These are phyloP conservation scores for Drosophila robusta DNA, from an alignment of 2,888 invertebrate genomes.

Conservation along the genomic window DNA sequence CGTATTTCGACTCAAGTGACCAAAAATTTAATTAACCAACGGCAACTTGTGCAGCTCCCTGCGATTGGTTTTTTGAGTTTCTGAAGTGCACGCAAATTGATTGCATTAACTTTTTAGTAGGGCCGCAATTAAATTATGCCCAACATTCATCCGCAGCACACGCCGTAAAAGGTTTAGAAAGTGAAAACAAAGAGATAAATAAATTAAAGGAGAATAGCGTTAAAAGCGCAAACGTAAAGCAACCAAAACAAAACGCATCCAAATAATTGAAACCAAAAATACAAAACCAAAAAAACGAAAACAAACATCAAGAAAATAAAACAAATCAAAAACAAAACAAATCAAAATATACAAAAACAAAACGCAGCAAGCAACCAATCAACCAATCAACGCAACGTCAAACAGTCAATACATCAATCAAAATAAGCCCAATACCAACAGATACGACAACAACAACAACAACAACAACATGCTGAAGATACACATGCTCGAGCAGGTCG, in stretches of 20 bases:
- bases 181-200: constrained; percentile 34
- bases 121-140: constrained; percentile 16
- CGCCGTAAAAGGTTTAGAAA: constrained; percentile 38
- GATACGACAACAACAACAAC: not conserved
- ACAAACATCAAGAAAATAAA: constrained; percentile 15
- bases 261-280: constrained; percentile 70
- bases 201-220: constrained; percentile 2
- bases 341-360: constrained; percentile 10
- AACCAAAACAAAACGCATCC: constrained; percentile 49
- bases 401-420: constrained; percentile 21
- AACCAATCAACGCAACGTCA: constrained; percentile 30
- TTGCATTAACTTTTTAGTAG: constrained; percentile 21
- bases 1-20: constrained; percentile 42
- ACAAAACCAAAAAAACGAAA: constrained; percentile 17
- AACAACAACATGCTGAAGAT: constrained; percentile 88
- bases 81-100: constrained; percentile 37
- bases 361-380: constrained; percentile 41
- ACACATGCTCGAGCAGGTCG: constrained; percentile 91
- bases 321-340: constrained; percentile 14
- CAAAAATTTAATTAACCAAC: constrained; percentile 55
- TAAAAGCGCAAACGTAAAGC: constrained; percentile 42
- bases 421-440: constrained; percentile 1
- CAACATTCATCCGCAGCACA: constrained; percentile 7
- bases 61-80: not conserved
- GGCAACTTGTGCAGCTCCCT: constrained; percentile 1